Evolutionary conservation across 2,113 vertebrate species (phyloP).

Genomic region (Microtus pennsylvanicus): DNA sequence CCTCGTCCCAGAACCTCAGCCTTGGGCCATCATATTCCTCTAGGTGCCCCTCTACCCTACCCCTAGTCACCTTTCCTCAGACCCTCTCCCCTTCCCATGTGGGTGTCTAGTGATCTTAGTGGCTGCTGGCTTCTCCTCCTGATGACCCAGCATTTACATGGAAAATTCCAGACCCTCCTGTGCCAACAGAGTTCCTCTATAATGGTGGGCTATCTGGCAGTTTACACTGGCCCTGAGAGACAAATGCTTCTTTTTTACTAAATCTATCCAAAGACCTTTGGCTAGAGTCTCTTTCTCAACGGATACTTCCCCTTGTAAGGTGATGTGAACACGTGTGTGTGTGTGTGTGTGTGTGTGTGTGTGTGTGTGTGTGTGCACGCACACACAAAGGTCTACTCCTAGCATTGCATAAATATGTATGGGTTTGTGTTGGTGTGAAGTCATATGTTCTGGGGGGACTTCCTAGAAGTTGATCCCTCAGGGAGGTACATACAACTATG

Average conservation of each 20-base stretch:
- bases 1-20: not conserved
- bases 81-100: not conserved
- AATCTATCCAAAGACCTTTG: not conserved
- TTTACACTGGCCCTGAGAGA: not conserved
- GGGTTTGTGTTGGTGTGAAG: rapidly evolving
- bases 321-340: not conserved
- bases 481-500: not conserved
- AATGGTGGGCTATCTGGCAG: not conserved
- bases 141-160: not conserved
- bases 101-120: not conserved
- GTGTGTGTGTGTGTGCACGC: too few relatives aligned
- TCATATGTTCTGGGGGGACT: not conserved
- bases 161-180: slow-evolving; percentile 19
- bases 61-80: not conserved
- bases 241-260: not conserved
- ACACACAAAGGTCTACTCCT: not conserved
- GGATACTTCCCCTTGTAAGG: not conserved
- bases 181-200: not conserved
- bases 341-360: too few relatives aligned
- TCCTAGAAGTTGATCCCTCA: not conserved
- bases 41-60: rapidly evolving
- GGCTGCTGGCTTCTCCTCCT: not conserved
- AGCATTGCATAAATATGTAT: too few relatives aligned
- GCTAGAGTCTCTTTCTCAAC: not conserved
- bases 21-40: not conserved